Evolutionary conservation across 2,888 invertebrate genomes (phyloP), one percentile per base, ranked within the genome.

Genomic region (Patella pellucida): DNA sequence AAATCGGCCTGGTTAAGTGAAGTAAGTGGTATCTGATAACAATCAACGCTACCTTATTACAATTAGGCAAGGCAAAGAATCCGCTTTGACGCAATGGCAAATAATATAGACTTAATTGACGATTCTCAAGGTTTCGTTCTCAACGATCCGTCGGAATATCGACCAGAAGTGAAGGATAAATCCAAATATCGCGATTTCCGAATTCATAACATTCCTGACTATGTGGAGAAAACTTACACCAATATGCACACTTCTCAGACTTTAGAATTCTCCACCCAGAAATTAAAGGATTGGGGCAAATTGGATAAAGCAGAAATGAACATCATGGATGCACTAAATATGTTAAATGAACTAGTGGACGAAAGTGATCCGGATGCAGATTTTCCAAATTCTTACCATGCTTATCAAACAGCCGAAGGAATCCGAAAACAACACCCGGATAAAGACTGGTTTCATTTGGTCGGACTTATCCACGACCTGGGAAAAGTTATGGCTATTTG

Each of bases 281-380:
- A 91, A 90, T 94, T 93, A 87, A 93, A 93, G 0, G 93, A 94
- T 79, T 98, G 97, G 97, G 91, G 95, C 2, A 93, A 94, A 86
- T 98, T 98, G 92, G 93, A 96, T 91, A 96, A 96, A 83, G 94
- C 95, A 87, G 94, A 95, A 88, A 93, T 95, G 83, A 95, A 94
- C 0, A 93, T 98, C 68, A 95, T 96, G 90, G 95, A 97, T 71
- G 97, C 97, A 0, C 91, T 99, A 78, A 94, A 95, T 83, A 95
- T 94, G 88, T 92, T 99, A 77, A 97, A 98, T 91, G 94, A 84
- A 11, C 92, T 99, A 79, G 94, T 98, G 31, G 99, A 99, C 88
- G 97, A 98, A 92, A 96, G 96, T 23, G 99, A 99, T 92, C 98
- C 98, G 0, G 99, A 99, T 92, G 94, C 95, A 0, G 94, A 95